A percentile compares a stretch with the other conserved stretches of the same genome.
Conservation (phyloP, 2,888 invertebrate genomes). For the Lymantria dispar region DNA sequence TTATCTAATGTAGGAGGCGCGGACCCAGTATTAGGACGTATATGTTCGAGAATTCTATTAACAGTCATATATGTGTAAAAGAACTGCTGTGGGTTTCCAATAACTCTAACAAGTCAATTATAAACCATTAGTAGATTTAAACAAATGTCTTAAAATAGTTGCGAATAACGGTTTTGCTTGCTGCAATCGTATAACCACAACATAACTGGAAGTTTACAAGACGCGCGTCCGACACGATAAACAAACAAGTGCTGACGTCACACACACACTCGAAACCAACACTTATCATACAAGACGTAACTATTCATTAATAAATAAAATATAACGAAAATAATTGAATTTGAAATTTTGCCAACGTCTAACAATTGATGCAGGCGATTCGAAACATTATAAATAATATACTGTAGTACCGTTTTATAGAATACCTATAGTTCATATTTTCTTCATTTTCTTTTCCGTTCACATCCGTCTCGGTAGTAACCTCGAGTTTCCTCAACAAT, state of each 20-base stretch:
- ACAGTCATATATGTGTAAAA: too few relatives aligned
- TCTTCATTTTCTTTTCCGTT: neutral
- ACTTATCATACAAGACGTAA: slow-evolving; percentile 10
- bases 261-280: slow-evolving; percentile 32
- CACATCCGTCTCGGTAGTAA: too few relatives aligned
- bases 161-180: slow-evolving; percentile 4
- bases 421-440: neutral
- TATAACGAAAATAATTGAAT: slow-evolving; percentile 2
- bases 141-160: slow-evolving; percentile 5
- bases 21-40: too few relatives aligned
- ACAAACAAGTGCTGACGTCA: slow-evolving; percentile 72
- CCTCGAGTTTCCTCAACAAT: too few relatives aligned
- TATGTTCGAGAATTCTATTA: too few relatives aligned
- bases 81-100: too few relatives aligned
- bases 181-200: slow-evolving; percentile 53
- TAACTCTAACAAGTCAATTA: too few relatives aligned
- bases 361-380: neutral
- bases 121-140: too few relatives aligned
- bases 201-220: slow-evolving; percentile 71
- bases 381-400: neutral
- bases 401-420: neutral
- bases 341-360: slow-evolving; percentile 7
- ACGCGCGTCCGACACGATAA: slow-evolving; percentile 64
- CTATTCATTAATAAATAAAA: slow-evolving; percentile 20
- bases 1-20: too few relatives aligned